Conservation (phyloP, 2,113 vertebrate genomes). For the Junco hyemalis region DNA sequence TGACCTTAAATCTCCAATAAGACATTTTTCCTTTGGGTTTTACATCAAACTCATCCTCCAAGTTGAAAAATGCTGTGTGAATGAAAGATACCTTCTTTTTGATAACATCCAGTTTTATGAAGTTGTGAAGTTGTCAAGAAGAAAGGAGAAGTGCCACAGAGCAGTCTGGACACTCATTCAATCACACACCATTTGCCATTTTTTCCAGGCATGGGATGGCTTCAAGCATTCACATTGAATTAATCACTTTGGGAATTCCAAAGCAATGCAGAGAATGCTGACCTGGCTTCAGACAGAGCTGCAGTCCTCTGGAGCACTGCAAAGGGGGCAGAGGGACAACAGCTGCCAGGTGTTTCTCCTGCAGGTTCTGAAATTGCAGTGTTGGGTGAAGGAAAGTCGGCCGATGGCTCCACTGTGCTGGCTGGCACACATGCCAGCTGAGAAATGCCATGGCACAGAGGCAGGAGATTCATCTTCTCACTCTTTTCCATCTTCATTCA, state of each 20-base stretch:
- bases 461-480: not conserved
- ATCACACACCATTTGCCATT: not conserved
- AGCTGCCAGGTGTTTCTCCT: not conserved
- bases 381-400: not conserved
- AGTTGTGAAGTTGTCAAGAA: slow-evolving; percentile 24
- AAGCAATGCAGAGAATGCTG: slow-evolving; percentile 12
- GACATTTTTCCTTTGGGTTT: not conserved
- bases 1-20: not conserved
- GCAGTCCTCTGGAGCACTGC: not conserved
- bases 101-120: not conserved
- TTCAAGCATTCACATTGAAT: not conserved
- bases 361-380: not conserved
- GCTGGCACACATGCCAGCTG: not conserved
- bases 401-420: not conserved
- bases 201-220: not conserved
- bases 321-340: not conserved
- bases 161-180: not conserved
- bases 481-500: not conserved
- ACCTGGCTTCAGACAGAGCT: not conserved
- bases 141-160: not conserved
- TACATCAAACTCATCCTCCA: not conserved
- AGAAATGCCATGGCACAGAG: not conserved
- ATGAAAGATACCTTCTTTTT: not conserved
- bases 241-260: not conserved
- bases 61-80: slow-evolving; percentile 13